A percentile compares a stretch with the other conserved stretches of the same genome.
Evolutionary conservation across 2,888 invertebrate species (phyloP).

Genomic region (Eudemis profundana): DNA sequence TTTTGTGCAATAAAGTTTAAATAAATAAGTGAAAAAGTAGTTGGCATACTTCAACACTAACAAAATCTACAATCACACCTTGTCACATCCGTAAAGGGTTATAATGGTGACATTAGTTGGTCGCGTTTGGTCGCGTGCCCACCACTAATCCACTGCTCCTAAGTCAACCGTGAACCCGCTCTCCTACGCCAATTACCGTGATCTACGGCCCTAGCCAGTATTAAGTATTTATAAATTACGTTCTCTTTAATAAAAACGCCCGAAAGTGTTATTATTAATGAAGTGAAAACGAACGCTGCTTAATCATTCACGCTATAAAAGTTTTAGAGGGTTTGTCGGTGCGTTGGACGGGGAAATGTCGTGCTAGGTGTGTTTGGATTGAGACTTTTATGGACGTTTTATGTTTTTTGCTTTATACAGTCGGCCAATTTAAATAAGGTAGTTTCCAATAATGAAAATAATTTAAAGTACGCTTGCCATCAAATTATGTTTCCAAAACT

Average conservation of each 20-base stretch:
- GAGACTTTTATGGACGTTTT: background rate
- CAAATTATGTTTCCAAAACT: no score
- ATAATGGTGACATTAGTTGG: no score
- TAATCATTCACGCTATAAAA: constrained; percentile 67
- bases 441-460: no score
- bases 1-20: no score
- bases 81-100: constrained; percentile 19
- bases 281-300: constrained; percentile 73
- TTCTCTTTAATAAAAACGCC: constrained; percentile 73
- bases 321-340: constrained; percentile 45
- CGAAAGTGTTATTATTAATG: constrained; percentile 79
- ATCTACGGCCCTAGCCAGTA: constrained; percentile 74
- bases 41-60: no score
- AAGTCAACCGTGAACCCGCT: constrained; percentile 54
- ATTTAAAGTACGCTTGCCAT: no score
- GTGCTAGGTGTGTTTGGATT: constrained; percentile 6
- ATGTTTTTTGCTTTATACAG: background rate
- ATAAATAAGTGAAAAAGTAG: no score
- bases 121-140: constrained; percentile 61
- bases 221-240: constrained; percentile 78
- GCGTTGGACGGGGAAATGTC: constrained; percentile 4
- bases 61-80: constrained; percentile 13
- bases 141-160: constrained; percentile 63
- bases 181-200: constrained; percentile 74
- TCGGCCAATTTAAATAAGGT: background rate